Percentiles rank a stretch among this genome's conserved stretches.
Conservation (phyloP, 2,888 invertebrate species). For the Heliconius ismenius region DNA sequence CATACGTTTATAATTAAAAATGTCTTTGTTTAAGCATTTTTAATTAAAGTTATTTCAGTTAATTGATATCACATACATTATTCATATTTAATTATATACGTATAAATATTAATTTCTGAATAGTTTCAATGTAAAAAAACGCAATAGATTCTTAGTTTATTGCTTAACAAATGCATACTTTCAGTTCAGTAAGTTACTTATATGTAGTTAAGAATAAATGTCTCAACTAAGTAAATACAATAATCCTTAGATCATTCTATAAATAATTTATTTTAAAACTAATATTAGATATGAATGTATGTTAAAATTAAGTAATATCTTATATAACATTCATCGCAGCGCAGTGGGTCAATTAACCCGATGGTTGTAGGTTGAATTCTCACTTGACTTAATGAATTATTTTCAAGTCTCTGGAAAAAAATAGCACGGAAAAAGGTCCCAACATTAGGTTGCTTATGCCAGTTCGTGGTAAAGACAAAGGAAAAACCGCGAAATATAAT, state of each 20-base stretch:
- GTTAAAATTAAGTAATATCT: no score
- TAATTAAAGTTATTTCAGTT: neutral
- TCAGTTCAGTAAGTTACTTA: neutral
- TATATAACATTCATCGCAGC: no score
- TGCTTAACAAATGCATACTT: neutral
- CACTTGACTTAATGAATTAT: neutral
- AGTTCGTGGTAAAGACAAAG: no score
- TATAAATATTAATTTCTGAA: conserved; percentile 11
- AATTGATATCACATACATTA: conserved; percentile 12
- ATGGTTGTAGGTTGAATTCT: neutral
- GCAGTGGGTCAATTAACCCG: neutral
- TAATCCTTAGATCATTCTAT: neutral
- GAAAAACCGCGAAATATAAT: no score
- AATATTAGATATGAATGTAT: neutral
- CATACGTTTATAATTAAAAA: neutral
- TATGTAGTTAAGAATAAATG: neutral
- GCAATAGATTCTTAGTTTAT: neutral
- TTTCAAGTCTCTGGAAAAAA: neutral
- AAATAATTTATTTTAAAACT: neutral
- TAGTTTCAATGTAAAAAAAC: neutral
- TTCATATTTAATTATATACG: neutral
- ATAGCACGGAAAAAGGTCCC: neutral
- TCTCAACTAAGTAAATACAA: neutral
- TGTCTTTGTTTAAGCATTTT: neutral
- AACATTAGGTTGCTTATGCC: neutral